Evolutionary conservation across 2,113 vertebrate species (phyloP).

Genomic region (Salminus brasiliensis): DNA sequence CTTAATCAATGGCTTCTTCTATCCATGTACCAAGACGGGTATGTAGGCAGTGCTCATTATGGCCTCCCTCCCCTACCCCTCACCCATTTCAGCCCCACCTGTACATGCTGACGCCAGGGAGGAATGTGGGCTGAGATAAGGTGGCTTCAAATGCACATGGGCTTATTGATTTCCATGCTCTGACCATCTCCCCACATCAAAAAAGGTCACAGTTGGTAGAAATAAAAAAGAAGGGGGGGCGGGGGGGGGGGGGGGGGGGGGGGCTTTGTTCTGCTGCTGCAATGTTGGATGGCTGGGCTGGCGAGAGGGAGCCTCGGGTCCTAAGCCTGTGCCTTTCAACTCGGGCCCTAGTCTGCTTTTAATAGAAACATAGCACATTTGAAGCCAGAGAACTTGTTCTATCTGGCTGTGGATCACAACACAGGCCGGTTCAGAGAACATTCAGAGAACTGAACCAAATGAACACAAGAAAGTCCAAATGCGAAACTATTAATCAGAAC

Average conservation of each 20-base stretch:
- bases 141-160: conserved; percentile 64
- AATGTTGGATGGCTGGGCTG: not conserved
- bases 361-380: conserved; percentile 32
- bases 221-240: not conserved
- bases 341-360: conserved; percentile 30
- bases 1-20: conserved; percentile 35
- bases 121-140: conserved; percentile 70
- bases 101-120: conserved; percentile 57
- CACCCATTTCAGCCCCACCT: conserved; percentile 41
- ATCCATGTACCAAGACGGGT: conserved; percentile 37
- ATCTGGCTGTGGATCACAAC: conserved; percentile 22
- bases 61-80: conserved; percentile 46
- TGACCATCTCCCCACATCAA: conserved; percentile 43
- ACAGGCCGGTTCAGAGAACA: not conserved
- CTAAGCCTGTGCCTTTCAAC: conserved; percentile 15
- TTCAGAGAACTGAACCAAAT: not conserved
- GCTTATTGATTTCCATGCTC: conserved; percentile 45
- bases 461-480: conserved; percentile 10
- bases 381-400: not conserved
- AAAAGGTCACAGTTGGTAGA: conserved; percentile 39
- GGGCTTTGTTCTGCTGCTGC: conserved; percentile 23
- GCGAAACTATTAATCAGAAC: conserved; percentile 22
- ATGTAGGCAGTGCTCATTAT: conserved; percentile 34
- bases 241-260: not conserved
- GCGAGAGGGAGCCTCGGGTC: conserved; percentile 4